Evolutionary conservation across 1,140 invertebrate species (phyloP).

Genomic region (Sitodiplosis mosellana): DNA sequence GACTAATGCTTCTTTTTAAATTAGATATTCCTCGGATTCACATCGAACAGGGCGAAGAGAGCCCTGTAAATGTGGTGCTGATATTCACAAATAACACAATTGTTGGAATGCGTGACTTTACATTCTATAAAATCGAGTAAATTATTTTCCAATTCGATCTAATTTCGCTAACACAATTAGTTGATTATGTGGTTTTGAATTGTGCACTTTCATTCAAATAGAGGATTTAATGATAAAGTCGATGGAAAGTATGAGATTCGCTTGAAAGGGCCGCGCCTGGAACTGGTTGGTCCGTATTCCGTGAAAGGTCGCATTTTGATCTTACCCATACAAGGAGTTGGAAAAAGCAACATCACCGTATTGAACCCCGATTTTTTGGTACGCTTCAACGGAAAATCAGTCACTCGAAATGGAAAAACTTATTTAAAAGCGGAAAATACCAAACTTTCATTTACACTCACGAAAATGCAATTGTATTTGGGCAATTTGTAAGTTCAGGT

Average conservation of each 20-base stretch:
- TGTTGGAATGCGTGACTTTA: too few species aligned
- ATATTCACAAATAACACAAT: too few species aligned
- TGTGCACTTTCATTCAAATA: not conserved
- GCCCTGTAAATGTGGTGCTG: too few species aligned
- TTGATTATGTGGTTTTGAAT: too few species aligned
- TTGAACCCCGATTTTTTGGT: not conserved
- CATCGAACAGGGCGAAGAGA: too few species aligned
- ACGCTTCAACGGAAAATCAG: not conserved
- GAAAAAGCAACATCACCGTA: not conserved
- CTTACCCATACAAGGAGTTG: not conserved
- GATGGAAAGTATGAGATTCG: not conserved
- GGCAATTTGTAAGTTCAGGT: not conserved
- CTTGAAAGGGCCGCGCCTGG: not conserved
- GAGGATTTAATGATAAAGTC: not conserved
- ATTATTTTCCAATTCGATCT: too few species aligned
- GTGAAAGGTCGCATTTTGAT: not conserved
- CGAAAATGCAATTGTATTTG: not conserved
- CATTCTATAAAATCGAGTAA: too few species aligned
- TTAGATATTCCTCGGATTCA: too few species aligned
- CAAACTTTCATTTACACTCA: not conserved
- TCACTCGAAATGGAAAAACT: not conserved
- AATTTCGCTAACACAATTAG: too few species aligned
- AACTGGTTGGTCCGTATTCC: not conserved
- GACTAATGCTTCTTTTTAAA: too few species aligned
- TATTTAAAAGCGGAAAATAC: not conserved